These are phyloP conservation scores for Mantis religiosa DNA, from an alignment of 2,888 invertebrate genomes.

Conservation along the genomic window DNA sequence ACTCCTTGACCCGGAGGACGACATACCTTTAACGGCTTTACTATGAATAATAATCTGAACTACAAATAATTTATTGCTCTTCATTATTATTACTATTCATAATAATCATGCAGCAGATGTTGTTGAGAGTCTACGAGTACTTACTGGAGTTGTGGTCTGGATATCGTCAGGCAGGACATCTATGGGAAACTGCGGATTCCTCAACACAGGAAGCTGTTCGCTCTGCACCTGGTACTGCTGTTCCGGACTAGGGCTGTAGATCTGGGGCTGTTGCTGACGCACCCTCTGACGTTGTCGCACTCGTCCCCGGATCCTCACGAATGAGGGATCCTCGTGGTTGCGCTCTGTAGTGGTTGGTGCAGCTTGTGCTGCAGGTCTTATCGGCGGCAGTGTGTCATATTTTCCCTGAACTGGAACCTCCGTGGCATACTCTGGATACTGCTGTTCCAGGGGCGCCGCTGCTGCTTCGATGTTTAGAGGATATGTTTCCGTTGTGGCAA, in stretches of 20 bases:
- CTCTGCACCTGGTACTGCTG: not conserved
- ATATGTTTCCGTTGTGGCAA: not conserved
- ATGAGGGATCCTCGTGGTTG: not conserved
- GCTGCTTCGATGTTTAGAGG: not conserved
- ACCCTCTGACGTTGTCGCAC: not conserved
- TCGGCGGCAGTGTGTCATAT: not conserved
- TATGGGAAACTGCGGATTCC: not conserved
- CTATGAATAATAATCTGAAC: no score
- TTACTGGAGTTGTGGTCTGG: constrained; percentile 27
- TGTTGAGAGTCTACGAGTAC: no score
- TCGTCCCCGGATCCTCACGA: constrained; percentile 15
- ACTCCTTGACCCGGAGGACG: no score
- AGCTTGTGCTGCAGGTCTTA: not conserved
- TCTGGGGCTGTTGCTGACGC: not conserved
- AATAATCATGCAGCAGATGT: no score
- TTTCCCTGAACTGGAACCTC: not conserved
- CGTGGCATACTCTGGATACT: not conserved
- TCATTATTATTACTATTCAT: no score
- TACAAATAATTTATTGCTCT: no score
- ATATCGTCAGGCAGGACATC: constrained; percentile 20
- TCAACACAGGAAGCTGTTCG: not conserved
- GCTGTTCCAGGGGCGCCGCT: not conserved
- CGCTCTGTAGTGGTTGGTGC: not conserved
- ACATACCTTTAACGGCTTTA: no score
- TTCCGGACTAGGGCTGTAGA: not conserved